These are phyloP conservation scores for Tethya wilhelma DNA, from an alignment of 37 sponge, comb jelly and placozoan genomes.

Conservation along the genomic window DNA sequence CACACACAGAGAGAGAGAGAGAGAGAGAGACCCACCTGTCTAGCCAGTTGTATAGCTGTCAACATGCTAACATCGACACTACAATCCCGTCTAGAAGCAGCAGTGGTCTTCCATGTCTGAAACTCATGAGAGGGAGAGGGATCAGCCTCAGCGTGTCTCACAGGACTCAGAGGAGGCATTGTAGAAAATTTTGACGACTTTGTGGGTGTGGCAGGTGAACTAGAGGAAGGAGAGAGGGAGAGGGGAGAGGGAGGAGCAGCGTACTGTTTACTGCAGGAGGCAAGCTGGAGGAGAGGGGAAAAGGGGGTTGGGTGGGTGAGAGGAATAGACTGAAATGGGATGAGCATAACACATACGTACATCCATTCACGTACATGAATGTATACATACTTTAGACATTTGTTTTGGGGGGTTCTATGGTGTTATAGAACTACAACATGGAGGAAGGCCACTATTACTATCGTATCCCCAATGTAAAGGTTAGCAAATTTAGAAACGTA, in stretches of 20 bases:
- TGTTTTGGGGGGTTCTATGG: too few species aligned
- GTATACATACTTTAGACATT: too few species aligned
- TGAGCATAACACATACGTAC: too few species aligned
- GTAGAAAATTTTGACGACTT: not conserved
- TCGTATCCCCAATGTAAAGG: too few species aligned
- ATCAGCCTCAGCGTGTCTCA: not conserved
- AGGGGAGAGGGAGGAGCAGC: not conserved
- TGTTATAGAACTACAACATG: too few species aligned
- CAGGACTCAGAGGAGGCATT: not conserved
- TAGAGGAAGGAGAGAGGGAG: not conserved
- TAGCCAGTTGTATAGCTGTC: conserved; percentile 47
- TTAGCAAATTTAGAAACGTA: too few species aligned
- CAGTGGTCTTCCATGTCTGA: not conserved
- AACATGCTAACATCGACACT: conserved; percentile 21
- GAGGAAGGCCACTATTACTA: too few species aligned
- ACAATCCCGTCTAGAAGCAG: not conserved
- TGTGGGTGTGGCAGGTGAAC: conserved; percentile 9
- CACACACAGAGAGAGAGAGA: too few species aligned
- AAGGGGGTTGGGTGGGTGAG: not conserved
- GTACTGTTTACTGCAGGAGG: not conserved
- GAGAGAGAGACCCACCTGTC: conserved; percentile 24
- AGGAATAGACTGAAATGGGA: too few species aligned
- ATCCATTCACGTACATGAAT: too few species aligned
- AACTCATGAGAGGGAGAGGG: not conserved
- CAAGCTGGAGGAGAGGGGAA: not conserved